Base-by-base conservation (phyloP, 2,888 invertebrate species). In the Xanthorhoe spadicearia region DNA sequence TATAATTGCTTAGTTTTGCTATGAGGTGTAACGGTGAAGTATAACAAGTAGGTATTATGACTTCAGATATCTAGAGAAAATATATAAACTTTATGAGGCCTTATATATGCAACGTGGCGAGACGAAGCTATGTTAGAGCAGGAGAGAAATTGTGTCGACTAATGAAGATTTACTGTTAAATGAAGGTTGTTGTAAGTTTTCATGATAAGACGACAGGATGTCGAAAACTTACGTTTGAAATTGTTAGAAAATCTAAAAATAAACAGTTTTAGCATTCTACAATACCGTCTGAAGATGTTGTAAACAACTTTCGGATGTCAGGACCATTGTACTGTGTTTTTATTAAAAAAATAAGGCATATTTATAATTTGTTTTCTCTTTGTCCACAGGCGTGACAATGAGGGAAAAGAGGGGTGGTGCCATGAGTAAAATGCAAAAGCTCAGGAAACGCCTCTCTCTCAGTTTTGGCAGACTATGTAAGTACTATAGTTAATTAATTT, bases 391-490 rank as follows among this genome's bases (percentile, higher is more conserved):
- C 91, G 97, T 98, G 93, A 96, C 97, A 86, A 97, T 97, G 97
- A 95, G 97, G 89, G 97, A 98, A 93, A 98, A 98, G 93, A 97
- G 97, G 90, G 96, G 97, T 78, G 97, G 97, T 82, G 97, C 98
- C 78, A 95, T 98, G 88, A 97, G 97, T 90, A 95, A 97, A 92
- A 97, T 97, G 94, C 98, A 98, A 94, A 98, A 98, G 94, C 95
- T 98, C 85, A 97, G 98, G 94, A 98, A 98, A 94, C 95, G 98
- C 90, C 96, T 98, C 86, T 98, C 98, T 85, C 97, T 98, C 91
- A 98, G 98, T 94, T 98, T 98, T 94, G 98, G 98, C 89, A 95
- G 98, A 95, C 95, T 98, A 93, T 97, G 98, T 98, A 94, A 98
- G 98, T 97, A 85, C 71, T n/a, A n/a, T n/a, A n/a, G n/a, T n/a